Evolutionary conservation across 2,797 vertebrate genomes (phyloP).

Genomic region (Ptychobarbus kaznakovi): DNA sequence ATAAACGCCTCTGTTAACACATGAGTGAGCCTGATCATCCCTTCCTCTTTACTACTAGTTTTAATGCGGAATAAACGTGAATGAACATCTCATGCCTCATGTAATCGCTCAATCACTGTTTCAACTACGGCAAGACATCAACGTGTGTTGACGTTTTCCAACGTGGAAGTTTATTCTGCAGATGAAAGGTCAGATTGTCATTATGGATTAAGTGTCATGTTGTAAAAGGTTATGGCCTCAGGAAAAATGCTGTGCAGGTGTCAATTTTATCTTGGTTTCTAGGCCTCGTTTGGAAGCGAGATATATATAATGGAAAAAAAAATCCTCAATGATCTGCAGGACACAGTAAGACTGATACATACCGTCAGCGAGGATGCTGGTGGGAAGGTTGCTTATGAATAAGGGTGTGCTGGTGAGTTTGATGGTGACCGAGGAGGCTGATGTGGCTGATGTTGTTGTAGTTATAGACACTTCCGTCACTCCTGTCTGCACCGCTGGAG

Average conservation of each 20-base stretch:
- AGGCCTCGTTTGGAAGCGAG: neutral
- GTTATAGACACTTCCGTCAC: constrained; percentile 68
- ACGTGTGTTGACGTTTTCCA: too few species aligned
- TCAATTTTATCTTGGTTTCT: neutral
- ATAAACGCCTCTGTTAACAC: neutral
- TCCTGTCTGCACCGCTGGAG: constrained; percentile 67
- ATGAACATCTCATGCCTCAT: neutral
- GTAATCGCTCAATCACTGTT: neutral
- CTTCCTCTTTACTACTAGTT: neutral
- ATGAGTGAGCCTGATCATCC: too few species aligned
- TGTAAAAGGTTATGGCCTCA: neutral
- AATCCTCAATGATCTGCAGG: neutral
- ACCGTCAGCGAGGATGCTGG: constrained; percentile 84
- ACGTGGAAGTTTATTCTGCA: neutral
- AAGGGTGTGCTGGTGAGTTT: constrained; percentile 69
- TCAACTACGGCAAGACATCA: neutral
- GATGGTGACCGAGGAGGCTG: constrained; percentile 69
- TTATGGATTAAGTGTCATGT: neutral
- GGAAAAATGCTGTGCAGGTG: neutral
- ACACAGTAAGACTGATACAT: constrained; percentile 14
- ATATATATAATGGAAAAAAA: neutral
- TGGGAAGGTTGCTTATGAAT: constrained; percentile 72
- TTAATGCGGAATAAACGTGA: neutral
- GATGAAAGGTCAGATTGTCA: neutral
- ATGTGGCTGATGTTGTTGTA: constrained; percentile 63